phyloP scores from a whole-genome alignment of 64 coral and sea anemone genomes.

The Dendrophyllia cribrosa region DNA sequence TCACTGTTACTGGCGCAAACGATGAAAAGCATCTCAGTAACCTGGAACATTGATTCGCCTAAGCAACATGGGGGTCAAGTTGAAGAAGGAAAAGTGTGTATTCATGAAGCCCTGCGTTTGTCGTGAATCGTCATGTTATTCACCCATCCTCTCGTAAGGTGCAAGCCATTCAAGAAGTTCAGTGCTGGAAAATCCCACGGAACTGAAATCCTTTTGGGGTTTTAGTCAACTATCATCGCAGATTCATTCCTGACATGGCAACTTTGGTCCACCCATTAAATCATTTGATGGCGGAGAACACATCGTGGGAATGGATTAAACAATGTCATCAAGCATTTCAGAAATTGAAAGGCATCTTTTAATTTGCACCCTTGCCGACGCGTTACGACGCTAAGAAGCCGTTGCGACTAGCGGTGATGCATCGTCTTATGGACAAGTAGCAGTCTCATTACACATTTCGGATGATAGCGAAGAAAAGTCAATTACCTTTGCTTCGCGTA shows the following conservation, averaged over 20 bases:
- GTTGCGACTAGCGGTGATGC: conserved; percentile 67
- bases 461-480: conserved; percentile 56
- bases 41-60: conserved; percentile 29
- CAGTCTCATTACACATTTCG: conserved; percentile 44
- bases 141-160: conserved; percentile 54
- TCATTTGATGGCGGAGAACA: conserved; percentile 15
- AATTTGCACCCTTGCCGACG: conserved; percentile 20
- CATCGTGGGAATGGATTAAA: conserved; percentile 50
- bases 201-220: conserved; percentile 56
- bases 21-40: conserved; percentile 32
- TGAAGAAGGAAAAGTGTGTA: conserved; percentile 36
- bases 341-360: conserved; percentile 43
- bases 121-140: conserved; percentile 15
- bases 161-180: conserved; percentile 44
- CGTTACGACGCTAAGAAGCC: conserved; percentile 60
- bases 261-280: conserved; percentile 28
- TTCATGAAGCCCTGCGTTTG: conserved; percentile 28
- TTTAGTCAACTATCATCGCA: conserved; percentile 43
- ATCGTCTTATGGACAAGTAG: conserved; percentile 44
- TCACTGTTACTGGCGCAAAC: conserved; percentile 31
- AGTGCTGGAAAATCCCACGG: conserved; percentile 29
- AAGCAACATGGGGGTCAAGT: conserved; percentile 1
- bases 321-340: conserved; percentile 53
- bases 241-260: conserved; percentile 53
- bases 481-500: conserved; percentile 66